Base-by-base conservation (phyloP, 2,113 vertebrate genomes). In the Oreochromis aureus region DNA sequence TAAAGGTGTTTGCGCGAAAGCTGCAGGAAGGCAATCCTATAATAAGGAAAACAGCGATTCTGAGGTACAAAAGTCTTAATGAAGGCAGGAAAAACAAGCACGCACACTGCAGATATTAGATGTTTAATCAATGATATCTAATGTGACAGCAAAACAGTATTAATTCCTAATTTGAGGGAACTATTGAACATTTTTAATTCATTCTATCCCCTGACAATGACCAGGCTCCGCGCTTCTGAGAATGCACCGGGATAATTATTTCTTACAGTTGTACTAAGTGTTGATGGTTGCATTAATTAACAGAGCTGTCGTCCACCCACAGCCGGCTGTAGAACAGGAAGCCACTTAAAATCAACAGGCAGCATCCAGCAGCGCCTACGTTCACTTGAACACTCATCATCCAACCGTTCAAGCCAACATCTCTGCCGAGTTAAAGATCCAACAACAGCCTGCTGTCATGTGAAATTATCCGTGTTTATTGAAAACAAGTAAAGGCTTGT, bases 281-380 rank as follows among this genome's bases (percentile, higher is more conserved):
- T 81, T 89, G 86, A 80, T 66, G 89, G 88, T 82, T 93, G 86
- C 87, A 86, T 89, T 93, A 93, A 94, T 93, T 91, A 92, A 44
- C 61, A 4, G 58, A 80, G 87, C 87, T 86, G 86, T 76, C 81
- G 44, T 84, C 93, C 91, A 58, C 93, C 90, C 89, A 93, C 93
- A 81, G 83, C 82, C 80, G 79, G 66, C 39, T 48, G 53, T 2
- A 87, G 32, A 91, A 81, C 86, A 79, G 78, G 86, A 85, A 89
- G 36, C 51, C 86, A 79, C 80, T 82, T 51, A n/a, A 84, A 91
- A 87, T 63, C 53, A 56, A 82, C 54, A 51, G 85, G 66, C 92
- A 34, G 86, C 88, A 66, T 90, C 82, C 90, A 90, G 88, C 92
- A 84, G 84, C 88, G 82, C 87, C 89, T 83, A 83, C 84, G 81